Evolutionary conservation across 2,113 vertebrate genomes (phyloP).

Genomic region (Grus americana): DNA sequence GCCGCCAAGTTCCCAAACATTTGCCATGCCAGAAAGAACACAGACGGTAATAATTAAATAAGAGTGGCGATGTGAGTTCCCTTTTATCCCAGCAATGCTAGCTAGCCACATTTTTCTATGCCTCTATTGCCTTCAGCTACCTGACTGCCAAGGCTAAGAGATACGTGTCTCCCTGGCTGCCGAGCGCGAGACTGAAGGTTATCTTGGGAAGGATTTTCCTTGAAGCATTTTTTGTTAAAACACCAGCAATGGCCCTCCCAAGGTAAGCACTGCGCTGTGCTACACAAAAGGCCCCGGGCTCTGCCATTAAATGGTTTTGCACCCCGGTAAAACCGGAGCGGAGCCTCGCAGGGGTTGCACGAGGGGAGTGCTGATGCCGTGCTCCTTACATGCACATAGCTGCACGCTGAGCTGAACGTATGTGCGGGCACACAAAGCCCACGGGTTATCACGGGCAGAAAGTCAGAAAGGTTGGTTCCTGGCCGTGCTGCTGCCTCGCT

Average conservation of each 20-base stretch:
- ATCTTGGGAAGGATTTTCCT: neutral
- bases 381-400: rapidly evolving
- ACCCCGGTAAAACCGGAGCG: rapidly evolving
- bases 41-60: slow-evolving; percentile 8
- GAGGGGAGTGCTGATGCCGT: rapidly evolving
- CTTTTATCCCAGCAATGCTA: neutral
- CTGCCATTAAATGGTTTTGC: neutral
- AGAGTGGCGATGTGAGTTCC: neutral
- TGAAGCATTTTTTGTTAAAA: neutral
- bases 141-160: neutral
- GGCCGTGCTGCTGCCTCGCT: neutral
- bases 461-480: neutral
- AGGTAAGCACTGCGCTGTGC: neutral
- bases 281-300: neutral
- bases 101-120: neutral
- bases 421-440: neutral
- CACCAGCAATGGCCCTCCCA: neutral
- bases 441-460: neutral
- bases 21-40: neutral
- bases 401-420: neutral
- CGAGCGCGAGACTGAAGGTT: neutral
- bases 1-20: neutral
- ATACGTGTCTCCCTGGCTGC: neutral
- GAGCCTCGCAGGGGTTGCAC: neutral
- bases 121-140: neutral